phyloP scores from a whole-genome alignment of 2,797 vertebrate species.

The Allobates femoralis region DNA sequence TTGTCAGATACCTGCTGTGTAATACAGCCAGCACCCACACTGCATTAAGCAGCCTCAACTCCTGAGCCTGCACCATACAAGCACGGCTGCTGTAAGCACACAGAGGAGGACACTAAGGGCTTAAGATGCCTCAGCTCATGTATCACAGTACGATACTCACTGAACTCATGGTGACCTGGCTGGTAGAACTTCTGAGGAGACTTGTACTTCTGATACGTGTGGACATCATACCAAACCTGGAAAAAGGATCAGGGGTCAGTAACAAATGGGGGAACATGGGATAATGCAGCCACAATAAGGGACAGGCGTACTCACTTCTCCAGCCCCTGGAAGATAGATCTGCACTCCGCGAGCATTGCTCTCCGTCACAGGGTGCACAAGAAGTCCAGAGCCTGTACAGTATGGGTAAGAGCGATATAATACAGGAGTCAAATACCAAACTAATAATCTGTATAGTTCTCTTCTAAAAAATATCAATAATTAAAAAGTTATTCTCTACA shows the following conservation, averaged over 20 bases:
- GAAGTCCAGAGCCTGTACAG: conserved; percentile 80
- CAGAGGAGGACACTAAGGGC: too few relatives aligned
- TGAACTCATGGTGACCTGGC: conserved; percentile 84
- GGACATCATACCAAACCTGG: conserved; percentile 89
- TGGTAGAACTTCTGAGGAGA: conserved; percentile 87
- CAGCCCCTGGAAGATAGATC: conserved; percentile 87
- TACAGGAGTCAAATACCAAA: not conserved
- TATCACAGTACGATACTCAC: conserved; percentile 74
- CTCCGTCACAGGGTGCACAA: conserved; percentile 90
- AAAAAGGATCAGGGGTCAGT: not conserved
- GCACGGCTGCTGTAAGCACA: too few relatives aligned
- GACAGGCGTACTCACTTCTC: conserved; percentile 76
- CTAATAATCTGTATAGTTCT: not conserved
- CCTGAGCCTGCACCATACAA: too few relatives aligned
- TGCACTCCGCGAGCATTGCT: conserved; percentile 85
- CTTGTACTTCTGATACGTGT: conserved; percentile 85
- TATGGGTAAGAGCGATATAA: not conserved
- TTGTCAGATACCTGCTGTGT: too few relatives aligned
- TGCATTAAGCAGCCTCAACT: too few relatives aligned
- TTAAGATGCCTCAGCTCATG: not conserved
- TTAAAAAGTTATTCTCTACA: too few relatives aligned
- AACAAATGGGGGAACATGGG: not conserved
- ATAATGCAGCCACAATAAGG: not conserved
- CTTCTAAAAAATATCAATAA: not conserved
- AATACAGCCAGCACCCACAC: too few relatives aligned